Evolutionary conservation across 2,888 invertebrate species (phyloP), one percentile per base, ranked within the genome.

Genomic region (Latrodectus elegans): DNA sequence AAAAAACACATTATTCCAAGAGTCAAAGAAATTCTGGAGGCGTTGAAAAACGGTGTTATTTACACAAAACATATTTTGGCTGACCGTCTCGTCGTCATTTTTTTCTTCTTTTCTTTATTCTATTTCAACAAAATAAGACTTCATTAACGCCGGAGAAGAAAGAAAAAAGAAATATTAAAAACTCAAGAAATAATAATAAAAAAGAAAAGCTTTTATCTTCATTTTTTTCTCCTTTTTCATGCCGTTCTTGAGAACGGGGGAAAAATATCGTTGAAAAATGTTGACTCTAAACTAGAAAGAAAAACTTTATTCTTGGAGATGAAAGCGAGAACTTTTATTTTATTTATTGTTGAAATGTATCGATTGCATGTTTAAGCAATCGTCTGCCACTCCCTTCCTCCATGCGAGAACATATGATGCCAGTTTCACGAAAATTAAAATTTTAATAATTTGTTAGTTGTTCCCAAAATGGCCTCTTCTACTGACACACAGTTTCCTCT

Each of bases 41-140:
- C 14, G n/a, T 55, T 38, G 70, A 75, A 82, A 82, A 82, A 82
- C 73, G 75, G 74, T 82, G 82, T 82, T 82, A 75, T 82, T 82
- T 75, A 55, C 82, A 75, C 75, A 82, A 82, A 82, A 74, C 75
- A 82, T 82, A 75, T 82, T 82, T 60, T 68, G 75, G 74, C 75
- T 82, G 82, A 75, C 75, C 65, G 67, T 74, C 73, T 38, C 49
- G 53, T 8, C 12, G 49, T 4, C 38, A 60, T 72, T 64, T 72
- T n/a, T 72, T 71, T 26, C 22, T 73, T 73, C 53, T 52, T 73
- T 71, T 71, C 60, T 60, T 52, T 26, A 49, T 70, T 70, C 17
- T 26, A 72, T 71, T 71, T 78, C 53, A 51, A 38, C 65, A 52
- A 38, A 75, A 82, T 75, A 82, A 82, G 82, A 82, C 82, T 82